Evolutionary conservation across 2,797 vertebrate species (phyloP), one percentile per base, ranked within the genome.

Genomic region (Gadopsis marmoratus): DNA sequence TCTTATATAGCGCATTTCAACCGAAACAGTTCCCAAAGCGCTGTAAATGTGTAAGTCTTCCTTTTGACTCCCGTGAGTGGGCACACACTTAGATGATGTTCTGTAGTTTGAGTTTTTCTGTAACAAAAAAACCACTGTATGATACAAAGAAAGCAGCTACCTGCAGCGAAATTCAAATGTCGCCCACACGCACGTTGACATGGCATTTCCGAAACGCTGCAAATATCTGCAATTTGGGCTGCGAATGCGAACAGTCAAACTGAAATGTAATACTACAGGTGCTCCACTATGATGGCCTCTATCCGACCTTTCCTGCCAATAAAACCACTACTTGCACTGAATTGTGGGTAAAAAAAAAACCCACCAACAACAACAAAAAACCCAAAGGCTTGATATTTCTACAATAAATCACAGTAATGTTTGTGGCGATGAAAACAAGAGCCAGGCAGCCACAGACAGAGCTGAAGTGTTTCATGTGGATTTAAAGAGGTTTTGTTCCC

Each of bases 331-430:
- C 35, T 26, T 26, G 9, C 55, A 62, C 23, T 35, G 53, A 66
- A 73, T 47, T 59, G 11, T 45, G 33, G 19, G 4, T 26, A n/a
- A 7, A 31, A 13, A 51, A 16, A 70, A 21, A 29, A 7, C 26
- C 26, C 26, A 26, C 1, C 26, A 2, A 9, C 43, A 47, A n/a
- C 11, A 71, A 2, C 0, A 19, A 48, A 21, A 21, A 13, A 17
- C 2, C 68, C 56, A 26, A 54, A 54, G 6, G 2, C 53, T 50
- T 56, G 58, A 62, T 66, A 37, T 78, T 59, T 12, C 14, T 7
- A 51, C 56, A 56, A 61, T 68, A 65, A 82, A 73, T 70, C 66
- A 59, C 59, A 60, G 66, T 54, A 65, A 85, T 70, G 43, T 29
- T 35, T 7, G 17, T 1, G 0, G 48, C 33, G 71, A 60, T 62